A percentile compares a stretch with the other conserved stretches of the same genome.
Evolutionary conservation across 2,113 vertebrate species (phyloP).

Genomic region (Clarias macrocephalus): DNA sequence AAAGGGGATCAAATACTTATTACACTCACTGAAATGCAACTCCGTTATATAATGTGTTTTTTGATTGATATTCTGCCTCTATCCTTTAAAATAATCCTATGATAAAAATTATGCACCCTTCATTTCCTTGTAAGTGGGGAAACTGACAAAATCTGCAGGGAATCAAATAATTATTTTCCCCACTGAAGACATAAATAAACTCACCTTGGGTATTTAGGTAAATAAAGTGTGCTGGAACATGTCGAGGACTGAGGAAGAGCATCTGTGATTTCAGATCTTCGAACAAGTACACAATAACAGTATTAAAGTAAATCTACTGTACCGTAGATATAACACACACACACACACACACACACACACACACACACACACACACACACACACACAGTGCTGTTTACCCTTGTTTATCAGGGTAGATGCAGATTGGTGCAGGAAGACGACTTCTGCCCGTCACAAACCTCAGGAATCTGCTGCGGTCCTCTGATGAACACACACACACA

Average conservation of each 20-base stretch:
- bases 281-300: conserved; percentile 46
- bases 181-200: neutral
- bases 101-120: no score
- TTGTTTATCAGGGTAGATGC: conserved; percentile 92
- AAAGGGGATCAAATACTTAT: no score
- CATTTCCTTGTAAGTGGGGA: no score
- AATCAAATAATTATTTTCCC: no score
- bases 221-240: conserved; percentile 93
- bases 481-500: conserved; percentile 63
- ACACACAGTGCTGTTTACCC: conserved; percentile 70
- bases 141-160: no score
- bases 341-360: no score
- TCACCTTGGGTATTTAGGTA: conserved; percentile 93
- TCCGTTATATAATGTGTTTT: no score
- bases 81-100: no score
- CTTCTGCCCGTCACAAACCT: conserved; percentile 96
- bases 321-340: no score
- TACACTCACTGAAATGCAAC: no score
- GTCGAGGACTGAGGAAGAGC: conserved; percentile 95
- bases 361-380: neutral
- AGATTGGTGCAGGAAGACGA: conserved; percentile 94
- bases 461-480: conserved; percentile 97
- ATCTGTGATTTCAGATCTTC: conserved; percentile 90
- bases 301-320: neutral
- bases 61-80: no score